Evolutionary conservation across 2,888 invertebrate species (phyloP).

Genomic region (Dryadula phaetusa): DNA sequence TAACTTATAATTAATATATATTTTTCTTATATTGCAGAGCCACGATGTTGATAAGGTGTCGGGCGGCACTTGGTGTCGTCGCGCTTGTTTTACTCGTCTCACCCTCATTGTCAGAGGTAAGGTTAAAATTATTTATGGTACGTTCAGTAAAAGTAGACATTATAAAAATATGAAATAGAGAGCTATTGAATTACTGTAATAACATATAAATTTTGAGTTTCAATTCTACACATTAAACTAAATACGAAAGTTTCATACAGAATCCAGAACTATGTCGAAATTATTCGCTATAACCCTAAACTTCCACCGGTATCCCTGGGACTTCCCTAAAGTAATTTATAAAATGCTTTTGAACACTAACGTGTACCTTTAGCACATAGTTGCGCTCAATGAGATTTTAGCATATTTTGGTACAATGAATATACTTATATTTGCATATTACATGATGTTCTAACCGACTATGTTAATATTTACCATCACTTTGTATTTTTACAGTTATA

Average conservation of each 20-base stretch:
- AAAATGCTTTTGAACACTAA: conserved; percentile 29
- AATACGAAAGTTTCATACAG: conserved; percentile 17
- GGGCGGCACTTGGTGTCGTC: conserved; percentile 89
- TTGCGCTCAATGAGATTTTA: conserved; percentile 22
- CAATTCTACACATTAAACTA: conserved; percentile 5
- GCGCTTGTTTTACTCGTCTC: conserved; percentile 80
- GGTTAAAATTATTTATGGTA: conserved; percentile 43
- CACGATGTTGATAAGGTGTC: conserved; percentile 89
- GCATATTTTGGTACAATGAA: conserved; percentile 7
- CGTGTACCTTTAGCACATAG: conserved; percentile 18
- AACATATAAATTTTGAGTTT: not conserved
- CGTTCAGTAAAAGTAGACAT: not conserved
- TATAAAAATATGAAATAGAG: no score
- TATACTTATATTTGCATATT: not conserved
- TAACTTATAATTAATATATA: conserved; percentile 45
- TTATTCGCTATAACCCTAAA: conserved; percentile 24
- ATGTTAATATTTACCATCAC: not conserved
- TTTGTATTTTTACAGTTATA: not conserved
- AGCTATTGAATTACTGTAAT: not conserved
- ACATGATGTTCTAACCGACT: not conserved
- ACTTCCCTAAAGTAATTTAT: conserved; percentile 28
- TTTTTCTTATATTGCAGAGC: conserved; percentile 80
- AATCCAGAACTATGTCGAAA: conserved; percentile 22
- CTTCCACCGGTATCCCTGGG: conserved; percentile 22
- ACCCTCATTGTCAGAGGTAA: conserved; percentile 86